phyloP scores from a whole-genome alignment of 30 jellyfish, hydroid and myxozoan genomes.

The Cassiopea andromeda region DNA sequence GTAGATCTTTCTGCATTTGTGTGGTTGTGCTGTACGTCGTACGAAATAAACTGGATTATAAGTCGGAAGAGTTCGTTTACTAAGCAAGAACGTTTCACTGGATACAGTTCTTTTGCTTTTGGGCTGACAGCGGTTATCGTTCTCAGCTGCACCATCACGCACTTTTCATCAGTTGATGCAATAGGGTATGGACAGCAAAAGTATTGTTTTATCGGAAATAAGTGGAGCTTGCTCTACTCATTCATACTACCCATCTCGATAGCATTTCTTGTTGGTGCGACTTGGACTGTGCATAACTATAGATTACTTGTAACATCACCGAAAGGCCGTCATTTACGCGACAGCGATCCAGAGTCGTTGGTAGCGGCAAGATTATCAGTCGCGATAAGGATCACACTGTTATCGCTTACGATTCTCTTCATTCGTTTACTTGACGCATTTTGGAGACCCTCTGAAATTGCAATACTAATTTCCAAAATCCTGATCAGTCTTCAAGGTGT shows the following conservation, averaged over 20 bases:
- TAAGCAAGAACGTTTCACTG: constrained; percentile 45
- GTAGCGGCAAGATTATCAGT: constrained; percentile 1
- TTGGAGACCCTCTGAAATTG: background rate
- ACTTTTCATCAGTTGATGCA: constrained; percentile 36
- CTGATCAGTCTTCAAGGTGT: constrained; percentile 40
- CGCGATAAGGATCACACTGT: background rate
- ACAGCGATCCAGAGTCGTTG: background rate
- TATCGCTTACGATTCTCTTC: constrained; percentile 10
- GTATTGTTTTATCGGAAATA: constrained; percentile 28
- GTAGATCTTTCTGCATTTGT: constrained; percentile 49
- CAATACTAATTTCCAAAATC: background rate
- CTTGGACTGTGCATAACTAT: constrained; percentile 6
- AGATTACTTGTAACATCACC: background rate
- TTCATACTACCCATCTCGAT: constrained; percentile 37
- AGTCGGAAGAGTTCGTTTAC: background rate
- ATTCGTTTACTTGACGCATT: constrained; percentile 14
- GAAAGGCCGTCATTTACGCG: background rate
- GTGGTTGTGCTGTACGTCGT: constrained; percentile 53
- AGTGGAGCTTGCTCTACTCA: constrained; percentile 32
- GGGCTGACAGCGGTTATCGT: constrained; percentile 56
- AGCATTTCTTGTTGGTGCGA: background rate
- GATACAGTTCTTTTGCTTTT: constrained; percentile 39
- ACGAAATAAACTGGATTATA: constrained; percentile 22
- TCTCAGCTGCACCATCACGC: constrained; percentile 26
- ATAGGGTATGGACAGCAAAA: constrained; percentile 43